Evolutionary conservation across 2,888 invertebrate genomes (phyloP).

Genomic region (Aphidius colemani): DNA sequence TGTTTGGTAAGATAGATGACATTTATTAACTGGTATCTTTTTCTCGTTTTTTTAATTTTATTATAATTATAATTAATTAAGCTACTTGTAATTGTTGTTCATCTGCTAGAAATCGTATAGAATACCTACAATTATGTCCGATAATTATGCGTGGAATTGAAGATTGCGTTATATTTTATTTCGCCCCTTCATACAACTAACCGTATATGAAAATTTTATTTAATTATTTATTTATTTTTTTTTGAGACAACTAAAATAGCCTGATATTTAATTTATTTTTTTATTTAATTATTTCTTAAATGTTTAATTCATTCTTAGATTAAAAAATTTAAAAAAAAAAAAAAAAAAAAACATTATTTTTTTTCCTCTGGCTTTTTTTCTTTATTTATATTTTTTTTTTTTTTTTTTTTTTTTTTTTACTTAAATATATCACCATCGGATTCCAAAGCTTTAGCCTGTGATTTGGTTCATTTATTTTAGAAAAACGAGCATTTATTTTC

Average conservation of each 20-base stretch:
- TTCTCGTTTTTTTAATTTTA: conserved; percentile 50
- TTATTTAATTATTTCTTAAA: conserved; percentile 31
- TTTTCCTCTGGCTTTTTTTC: neutral
- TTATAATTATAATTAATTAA: conserved; percentile 51
- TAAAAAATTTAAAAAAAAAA: neutral
- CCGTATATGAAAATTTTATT: neutral
- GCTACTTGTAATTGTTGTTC: conserved; percentile 46
- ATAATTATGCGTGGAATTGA: conserved; percentile 59
- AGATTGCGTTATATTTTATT: conserved; percentile 46
- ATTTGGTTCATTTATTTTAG: too few relatives aligned
- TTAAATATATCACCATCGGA: conserved; percentile 1
- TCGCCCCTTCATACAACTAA: neutral
- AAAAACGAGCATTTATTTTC: too few relatives aligned
- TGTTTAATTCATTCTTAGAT: conserved; percentile 36
- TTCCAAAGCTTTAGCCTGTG: too few relatives aligned
- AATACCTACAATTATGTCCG: conserved; percentile 58
- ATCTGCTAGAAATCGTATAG: conserved; percentile 54
- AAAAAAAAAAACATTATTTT: conserved; percentile 1
- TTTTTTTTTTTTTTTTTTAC: neutral
- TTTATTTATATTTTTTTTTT: conserved; percentile 10
- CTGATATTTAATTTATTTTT: neutral
- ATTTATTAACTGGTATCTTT: conserved; percentile 35
- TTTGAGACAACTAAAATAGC: neutral
- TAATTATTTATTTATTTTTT: neutral
- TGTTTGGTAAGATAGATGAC: conserved; percentile 41